Evolutionary conservation across 2,797 vertebrate species (phyloP).

Genomic region (Melanotaenia boesemani): DNA sequence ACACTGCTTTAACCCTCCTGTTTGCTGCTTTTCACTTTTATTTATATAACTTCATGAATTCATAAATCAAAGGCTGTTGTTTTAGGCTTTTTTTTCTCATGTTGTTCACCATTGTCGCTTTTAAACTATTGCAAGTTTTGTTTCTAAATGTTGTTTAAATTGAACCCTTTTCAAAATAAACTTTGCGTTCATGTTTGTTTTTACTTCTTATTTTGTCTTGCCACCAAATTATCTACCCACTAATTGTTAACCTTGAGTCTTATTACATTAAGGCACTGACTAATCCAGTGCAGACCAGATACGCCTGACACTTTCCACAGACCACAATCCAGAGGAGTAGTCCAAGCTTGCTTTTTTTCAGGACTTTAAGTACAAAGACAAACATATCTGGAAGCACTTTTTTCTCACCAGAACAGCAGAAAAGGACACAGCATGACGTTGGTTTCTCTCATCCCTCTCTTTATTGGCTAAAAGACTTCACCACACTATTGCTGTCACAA

Average conservation of each 20-base stretch:
- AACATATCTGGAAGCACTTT: slow-evolving; percentile 31
- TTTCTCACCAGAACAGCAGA: slow-evolving; percentile 24
- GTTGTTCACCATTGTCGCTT: slow-evolving; percentile 8
- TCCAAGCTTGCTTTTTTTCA: slow-evolving; percentile 19
- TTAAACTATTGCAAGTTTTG: slow-evolving; percentile 2
- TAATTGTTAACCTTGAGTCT: slow-evolving; percentile 7
- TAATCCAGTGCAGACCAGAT: slow-evolving; percentile 14
- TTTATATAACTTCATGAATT: slow-evolving; percentile 27
- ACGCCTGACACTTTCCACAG: not conserved
- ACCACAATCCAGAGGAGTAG: slow-evolving; percentile 4
- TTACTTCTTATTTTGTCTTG: not conserved
- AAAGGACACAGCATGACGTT: slow-evolving; percentile 20
- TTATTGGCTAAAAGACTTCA: slow-evolving; percentile 17
- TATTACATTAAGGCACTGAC: not conserved
- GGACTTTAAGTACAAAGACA: slow-evolving; percentile 30
- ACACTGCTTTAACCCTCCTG: not conserved
- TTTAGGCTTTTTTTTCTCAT: not conserved
- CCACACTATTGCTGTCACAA: slow-evolving; percentile 11
- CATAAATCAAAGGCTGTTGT: slow-evolving; percentile 1
- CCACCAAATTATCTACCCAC: not conserved
- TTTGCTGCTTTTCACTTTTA: slow-evolving; percentile 21
- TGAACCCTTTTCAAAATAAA: slow-evolving; percentile 15
- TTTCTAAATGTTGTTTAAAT: slow-evolving; percentile 19
- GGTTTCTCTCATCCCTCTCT: slow-evolving; percentile 5
- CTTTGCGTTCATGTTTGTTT: not conserved